Evolutionary conservation across 2,113 vertebrate species (phyloP).

Genomic region (Chinchilla lanigera): DNA sequence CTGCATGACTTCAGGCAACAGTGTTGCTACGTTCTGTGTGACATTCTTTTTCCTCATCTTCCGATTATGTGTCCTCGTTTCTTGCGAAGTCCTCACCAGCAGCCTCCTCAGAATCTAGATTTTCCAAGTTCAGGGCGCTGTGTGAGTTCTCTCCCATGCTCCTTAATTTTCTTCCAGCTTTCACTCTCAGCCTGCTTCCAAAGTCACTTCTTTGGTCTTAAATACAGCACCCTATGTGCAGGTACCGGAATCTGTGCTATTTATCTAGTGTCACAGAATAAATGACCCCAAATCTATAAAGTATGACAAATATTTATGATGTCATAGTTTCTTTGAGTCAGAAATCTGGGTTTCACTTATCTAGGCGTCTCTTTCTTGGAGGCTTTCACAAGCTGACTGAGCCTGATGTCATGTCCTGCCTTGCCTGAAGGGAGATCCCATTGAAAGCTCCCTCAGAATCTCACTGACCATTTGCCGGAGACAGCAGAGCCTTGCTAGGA

Average conservation of each 20-base stretch:
- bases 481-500: not conserved
- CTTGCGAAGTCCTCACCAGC: not conserved
- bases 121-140: not conserved
- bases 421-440: not conserved
- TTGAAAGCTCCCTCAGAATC: not conserved
- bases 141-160: not conserved
- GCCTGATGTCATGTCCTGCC: not conserved
- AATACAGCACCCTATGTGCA: not conserved
- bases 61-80: not conserved
- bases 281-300: not conserved
- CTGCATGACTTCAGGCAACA: not conserved
- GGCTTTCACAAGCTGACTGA: not conserved
- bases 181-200: not conserved
- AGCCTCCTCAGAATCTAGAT: not conserved
- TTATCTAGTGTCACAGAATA: not conserved
- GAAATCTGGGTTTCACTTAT: not conserved
- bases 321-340: not conserved
- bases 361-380: not conserved
- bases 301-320: not conserved
- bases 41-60: not conserved
- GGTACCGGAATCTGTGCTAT: not conserved
- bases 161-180: not conserved
- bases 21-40: not conserved
- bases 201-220: not conserved
- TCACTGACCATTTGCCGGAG: not conserved